Evolutionary conservation across 2,888 invertebrate species (phyloP).

Genomic region (Nomada flava): DNA sequence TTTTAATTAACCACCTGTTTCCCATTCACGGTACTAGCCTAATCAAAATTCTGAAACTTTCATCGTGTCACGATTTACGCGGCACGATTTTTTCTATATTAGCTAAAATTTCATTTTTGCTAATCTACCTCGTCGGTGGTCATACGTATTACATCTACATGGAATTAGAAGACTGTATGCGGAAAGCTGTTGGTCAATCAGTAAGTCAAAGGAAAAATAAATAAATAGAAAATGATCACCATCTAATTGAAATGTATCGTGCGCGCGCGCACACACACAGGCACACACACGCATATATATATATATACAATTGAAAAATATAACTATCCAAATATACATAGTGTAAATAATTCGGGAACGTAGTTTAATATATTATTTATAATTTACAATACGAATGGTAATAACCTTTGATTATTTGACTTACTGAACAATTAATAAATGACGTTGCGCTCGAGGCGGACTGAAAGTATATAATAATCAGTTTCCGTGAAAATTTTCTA

Average conservation of each 20-base stretch:
- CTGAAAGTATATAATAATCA: conserved; percentile 52
- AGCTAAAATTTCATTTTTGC: conserved; percentile 56
- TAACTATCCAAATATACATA: not conserved
- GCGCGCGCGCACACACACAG: no score
- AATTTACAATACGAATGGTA: conserved; percentile 10
- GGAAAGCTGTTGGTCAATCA: conserved; percentile 27
- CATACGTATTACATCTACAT: conserved; percentile 27
- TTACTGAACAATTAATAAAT: conserved; percentile 42
- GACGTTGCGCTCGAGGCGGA: conserved; percentile 51
- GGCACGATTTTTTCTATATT: conserved; percentile 39
- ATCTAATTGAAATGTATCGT: not conserved
- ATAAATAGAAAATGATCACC: not conserved
- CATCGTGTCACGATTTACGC: conserved; percentile 10
- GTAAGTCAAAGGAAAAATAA: conserved; percentile 38
- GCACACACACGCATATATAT: no score
- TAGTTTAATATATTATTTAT: conserved; percentile 22
- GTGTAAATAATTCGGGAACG: conserved; percentile 1
- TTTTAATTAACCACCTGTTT: conserved; percentile 89
- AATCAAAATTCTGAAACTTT: conserved; percentile 48
- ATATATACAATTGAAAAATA: conserved; percentile 2
- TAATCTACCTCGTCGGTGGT: conserved; percentile 64
- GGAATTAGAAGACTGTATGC: conserved; percentile 36
- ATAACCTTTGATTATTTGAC: conserved; percentile 30
- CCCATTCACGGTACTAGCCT: conserved; percentile 38
- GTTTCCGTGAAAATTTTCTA: conserved; percentile 37